Base-by-base conservation (phyloP, 2,888 invertebrate species). In the Chymomyza procnemis region DNA sequence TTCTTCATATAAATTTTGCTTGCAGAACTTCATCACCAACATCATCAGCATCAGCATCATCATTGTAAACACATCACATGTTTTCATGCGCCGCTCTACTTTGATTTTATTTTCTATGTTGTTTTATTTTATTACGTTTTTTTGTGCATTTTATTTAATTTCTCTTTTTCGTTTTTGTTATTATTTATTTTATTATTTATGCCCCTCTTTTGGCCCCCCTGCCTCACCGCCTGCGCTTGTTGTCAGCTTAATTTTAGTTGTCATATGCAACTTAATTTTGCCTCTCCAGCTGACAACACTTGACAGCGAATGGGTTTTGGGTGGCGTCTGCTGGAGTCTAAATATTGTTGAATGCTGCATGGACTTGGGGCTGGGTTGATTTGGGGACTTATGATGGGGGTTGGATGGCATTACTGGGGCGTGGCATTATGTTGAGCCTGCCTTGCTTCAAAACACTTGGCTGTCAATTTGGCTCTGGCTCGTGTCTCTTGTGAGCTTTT, bases 231-330 rank as follows among this genome's bases (percentile, higher is more conserved):
- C n/a, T n/a, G n/a, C 12, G 34, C 34, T 41, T 41, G 50, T 50
- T 50, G 50, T 19, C 50, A 50, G 50, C 50, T 50, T 50, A 50
- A 50, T 50, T 50, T 50, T 50, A 19, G 50, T 19, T 50, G 50
- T 50, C 50, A 50, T 50, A 50, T 50, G 50, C 50, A 50, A 50
- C 50, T 50, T 50, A 16, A 50, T 50, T 50, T 50, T 9, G 50
- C 12, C 34, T 41, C 34, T 41, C 34, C 34, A 12, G 34, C 34
- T 41, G 34, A 41, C 50, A 19, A 19, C 50, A 50, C 50, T 50
- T 50, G 50, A 50, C 50, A 50, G 50, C 50, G 19, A 50, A 19
- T 19, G 50, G 16, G 50, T 50, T n/a, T n/a, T 19, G 34, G 34
- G 34, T 41, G 34, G 34, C 34, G 34, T 9, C 9, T 41, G 9